phyloP scores from a whole-genome alignment of 2,888 invertebrate genomes.

The Reticulitermes lucifugus region DNA sequence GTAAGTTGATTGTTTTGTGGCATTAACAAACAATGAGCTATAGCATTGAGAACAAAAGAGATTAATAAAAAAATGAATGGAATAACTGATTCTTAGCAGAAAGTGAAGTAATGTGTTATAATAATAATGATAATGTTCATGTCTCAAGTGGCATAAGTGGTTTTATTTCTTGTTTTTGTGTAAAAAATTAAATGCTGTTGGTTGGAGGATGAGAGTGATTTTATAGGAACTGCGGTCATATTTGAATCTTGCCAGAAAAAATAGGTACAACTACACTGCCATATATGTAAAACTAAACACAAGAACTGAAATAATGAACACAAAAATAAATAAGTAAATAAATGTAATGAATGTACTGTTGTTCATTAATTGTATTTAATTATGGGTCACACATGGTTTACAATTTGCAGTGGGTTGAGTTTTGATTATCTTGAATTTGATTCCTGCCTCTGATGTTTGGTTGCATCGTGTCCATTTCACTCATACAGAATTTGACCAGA shows the following conservation, averaged over 20 bases:
- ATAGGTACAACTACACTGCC: slow-evolving; percentile 36
- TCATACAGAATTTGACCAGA: neutral
- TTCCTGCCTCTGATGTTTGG: slow-evolving; percentile 14
- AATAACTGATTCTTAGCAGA: neutral
- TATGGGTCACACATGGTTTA: slow-evolving; percentile 29
- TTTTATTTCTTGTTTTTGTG: neutral
- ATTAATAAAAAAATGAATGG: neutral
- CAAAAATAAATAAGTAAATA: slow-evolving; percentile 23
- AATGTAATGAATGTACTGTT: neutral
- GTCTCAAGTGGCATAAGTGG: neutral
- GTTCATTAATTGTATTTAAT: slow-evolving; percentile 29
- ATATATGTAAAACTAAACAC: slow-evolving; percentile 35
- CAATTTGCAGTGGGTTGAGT: slow-evolving; percentile 15
- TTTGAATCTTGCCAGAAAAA: slow-evolving; percentile 35
- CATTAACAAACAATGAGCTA: neutral
- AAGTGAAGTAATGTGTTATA: neutral
- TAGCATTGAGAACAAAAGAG: neutral
- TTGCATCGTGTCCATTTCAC: slow-evolving; percentile 6
- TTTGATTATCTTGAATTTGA: neutral
- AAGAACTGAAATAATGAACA: slow-evolving; percentile 36
- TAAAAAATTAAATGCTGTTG: neutral
- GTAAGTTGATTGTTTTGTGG: neutral
- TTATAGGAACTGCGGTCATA: slow-evolving; percentile 11
- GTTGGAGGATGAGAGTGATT: slow-evolving; percentile 9
- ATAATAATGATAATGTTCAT: neutral